Evolutionary conservation across 2,888 invertebrate genomes (phyloP).

Genomic region (Zelleria hepariella): DNA sequence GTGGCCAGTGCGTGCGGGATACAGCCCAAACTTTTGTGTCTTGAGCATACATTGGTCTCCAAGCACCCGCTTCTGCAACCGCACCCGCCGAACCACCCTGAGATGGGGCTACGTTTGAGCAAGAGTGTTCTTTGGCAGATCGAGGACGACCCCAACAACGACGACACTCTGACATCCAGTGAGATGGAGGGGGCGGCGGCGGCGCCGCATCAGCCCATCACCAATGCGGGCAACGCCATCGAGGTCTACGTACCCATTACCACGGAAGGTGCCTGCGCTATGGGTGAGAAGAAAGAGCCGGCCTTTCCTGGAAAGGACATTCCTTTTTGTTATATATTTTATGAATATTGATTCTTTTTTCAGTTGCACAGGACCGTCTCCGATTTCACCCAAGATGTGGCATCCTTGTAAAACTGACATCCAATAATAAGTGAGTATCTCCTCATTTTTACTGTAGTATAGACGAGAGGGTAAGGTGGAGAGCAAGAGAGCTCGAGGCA

Average conservation of each 20-base stretch:
- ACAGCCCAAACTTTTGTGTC: no score
- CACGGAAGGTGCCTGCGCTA: conserved; percentile 35
- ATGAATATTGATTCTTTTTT: no score
- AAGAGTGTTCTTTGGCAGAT: conserved; percentile 22
- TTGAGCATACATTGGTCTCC: no score
- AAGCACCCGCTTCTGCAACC: no score
- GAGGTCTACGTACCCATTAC: conserved; percentile 36
- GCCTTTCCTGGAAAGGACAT: no score
- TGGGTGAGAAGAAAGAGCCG: conserved; percentile 34
- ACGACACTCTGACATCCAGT: conserved; percentile 37
- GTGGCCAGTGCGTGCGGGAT: no score
- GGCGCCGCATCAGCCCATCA: conserved; percentile 21
- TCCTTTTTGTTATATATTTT: no score
- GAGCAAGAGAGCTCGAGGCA: no score
- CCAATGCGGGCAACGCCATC: conserved; percentile 22
- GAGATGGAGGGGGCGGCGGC: conserved; percentile 28
- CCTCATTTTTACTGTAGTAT: background rate
- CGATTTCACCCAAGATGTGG: conserved; percentile 92
- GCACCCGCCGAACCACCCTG: no score
- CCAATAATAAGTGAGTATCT: conserved; percentile 72
- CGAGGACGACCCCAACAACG: conserved; percentile 46
- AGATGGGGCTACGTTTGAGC: no score
- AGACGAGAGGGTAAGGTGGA: no score
- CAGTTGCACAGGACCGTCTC: conserved; percentile 74
- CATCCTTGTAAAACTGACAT: conserved; percentile 86